Evolutionary conservation across 1,140 invertebrate species (phyloP).

Genomic region (Drosophila suzukii): DNA sequence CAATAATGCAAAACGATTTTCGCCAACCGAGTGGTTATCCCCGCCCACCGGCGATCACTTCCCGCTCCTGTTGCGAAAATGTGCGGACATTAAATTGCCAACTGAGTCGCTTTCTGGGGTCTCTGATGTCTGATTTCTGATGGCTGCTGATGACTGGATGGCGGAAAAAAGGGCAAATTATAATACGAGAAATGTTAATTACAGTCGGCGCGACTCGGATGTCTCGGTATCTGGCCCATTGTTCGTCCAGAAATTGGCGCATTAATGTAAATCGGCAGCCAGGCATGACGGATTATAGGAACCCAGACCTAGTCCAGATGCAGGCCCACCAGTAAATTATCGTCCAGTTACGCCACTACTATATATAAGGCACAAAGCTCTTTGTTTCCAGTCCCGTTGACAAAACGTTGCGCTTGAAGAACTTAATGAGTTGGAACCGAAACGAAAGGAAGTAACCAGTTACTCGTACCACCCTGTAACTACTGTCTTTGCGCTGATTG

Average conservation of each 20-base stretch:
- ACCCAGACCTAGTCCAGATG: conserved; percentile 46
- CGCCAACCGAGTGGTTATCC: conserved; percentile 12
- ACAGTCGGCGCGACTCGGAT: conserved; percentile 58
- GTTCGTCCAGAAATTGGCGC: conserved; percentile 65
- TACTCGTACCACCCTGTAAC: conserved; percentile 5
- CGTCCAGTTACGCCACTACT: conserved; percentile 60
- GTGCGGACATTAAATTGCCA: conserved; percentile 70
- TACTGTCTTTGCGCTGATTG: conserved; percentile 30
- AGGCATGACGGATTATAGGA: conserved; percentile 77
- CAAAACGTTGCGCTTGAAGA: conserved; percentile 62
- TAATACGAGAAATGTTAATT: conserved; percentile 80
- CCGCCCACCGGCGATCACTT: conserved; percentile 19
- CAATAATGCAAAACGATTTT: conserved; percentile 47
- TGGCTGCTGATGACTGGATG: conserved; percentile 36
- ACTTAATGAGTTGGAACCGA: conserved; percentile 71
- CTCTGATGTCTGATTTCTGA: conserved; percentile 13
- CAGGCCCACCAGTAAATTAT: conserved; percentile 58
- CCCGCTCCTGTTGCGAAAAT: conserved; percentile 47
- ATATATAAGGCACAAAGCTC: conserved; percentile 38
- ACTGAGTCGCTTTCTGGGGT: conserved; percentile 36
- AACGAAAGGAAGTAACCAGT: conserved; percentile 5
- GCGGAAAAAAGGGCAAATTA: conserved; percentile 75
- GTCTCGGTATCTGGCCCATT: conserved; percentile 53
- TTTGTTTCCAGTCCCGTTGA: conserved; percentile 53
- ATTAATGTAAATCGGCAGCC: conserved; percentile 71